Conservation (phyloP, 2,888 invertebrate species). For the Sisyra nigra region DNA sequence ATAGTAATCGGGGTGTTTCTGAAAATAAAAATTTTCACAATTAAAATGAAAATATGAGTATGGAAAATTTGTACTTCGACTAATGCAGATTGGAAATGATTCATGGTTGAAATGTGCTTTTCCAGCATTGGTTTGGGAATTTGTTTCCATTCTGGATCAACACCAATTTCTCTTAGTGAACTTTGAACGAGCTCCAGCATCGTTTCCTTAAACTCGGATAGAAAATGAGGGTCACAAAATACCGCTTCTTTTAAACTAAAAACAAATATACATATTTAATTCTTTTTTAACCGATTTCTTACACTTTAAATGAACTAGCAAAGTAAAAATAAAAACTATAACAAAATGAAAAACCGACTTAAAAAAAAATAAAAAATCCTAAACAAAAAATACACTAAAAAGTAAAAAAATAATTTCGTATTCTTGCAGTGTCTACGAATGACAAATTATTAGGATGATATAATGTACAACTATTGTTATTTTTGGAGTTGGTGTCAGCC, state of each 20-base stretch:
- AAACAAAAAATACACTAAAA: too few relatives aligned
- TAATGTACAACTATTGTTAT: too few relatives aligned
- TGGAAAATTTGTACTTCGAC: constrained; percentile 31
- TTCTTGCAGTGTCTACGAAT: too few relatives aligned
- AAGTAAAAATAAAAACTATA: too few relatives aligned
- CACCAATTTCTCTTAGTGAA: constrained; percentile 38
- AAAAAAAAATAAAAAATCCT: too few relatives aligned
- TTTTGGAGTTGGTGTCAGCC: too few relatives aligned
- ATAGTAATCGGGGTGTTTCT: not conserved
- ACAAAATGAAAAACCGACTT: too few relatives aligned
- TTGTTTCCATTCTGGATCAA: constrained; percentile 44
- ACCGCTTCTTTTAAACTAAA: constrained; percentile 2
- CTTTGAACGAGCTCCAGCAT: constrained; percentile 27
- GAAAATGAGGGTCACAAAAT: not conserved
- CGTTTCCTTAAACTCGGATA: constrained; percentile 11
- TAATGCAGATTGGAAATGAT: constrained; percentile 37
- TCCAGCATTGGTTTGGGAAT: constrained; percentile 36
- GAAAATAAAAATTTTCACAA: not conserved
- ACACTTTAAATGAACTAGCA: too few relatives aligned
- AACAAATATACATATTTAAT: not conserved
- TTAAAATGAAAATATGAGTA: not conserved
- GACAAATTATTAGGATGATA: too few relatives aligned
- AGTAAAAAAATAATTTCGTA: too few relatives aligned
- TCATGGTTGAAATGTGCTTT: constrained; percentile 37
- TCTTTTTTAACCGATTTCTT: not conserved